These are phyloP conservation scores for Austrofundulus limnaeus DNA, from an alignment of 2,113 vertebrate species.

Conservation along the genomic window DNA sequence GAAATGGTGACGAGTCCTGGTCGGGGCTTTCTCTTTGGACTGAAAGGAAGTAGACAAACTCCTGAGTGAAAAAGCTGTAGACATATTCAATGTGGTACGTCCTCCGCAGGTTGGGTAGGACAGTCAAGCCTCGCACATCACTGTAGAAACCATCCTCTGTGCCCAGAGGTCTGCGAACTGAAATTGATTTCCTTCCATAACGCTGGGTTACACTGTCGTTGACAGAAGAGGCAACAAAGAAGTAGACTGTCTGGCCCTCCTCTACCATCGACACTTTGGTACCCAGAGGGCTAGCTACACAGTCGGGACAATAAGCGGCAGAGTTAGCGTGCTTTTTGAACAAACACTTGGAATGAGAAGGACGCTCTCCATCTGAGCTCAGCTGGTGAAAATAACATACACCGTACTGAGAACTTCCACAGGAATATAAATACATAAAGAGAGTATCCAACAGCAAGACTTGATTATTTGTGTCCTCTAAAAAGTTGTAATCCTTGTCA, in stretches of 20 bases:
- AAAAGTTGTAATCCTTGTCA: slow-evolving; percentile 53
- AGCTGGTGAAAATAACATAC: slow-evolving; percentile 88
- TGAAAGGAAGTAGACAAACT: slow-evolving; percentile 89
- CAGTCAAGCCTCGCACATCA: slow-evolving; percentile 81
- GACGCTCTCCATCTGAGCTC: slow-evolving; percentile 54
- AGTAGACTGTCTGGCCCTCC: slow-evolving; percentile 79
- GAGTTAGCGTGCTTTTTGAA: slow-evolving; percentile 78
- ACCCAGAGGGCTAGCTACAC: slow-evolving; percentile 89
- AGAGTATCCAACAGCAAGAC: slow-evolving; percentile 85
- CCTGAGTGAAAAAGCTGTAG: slow-evolving; percentile 82
- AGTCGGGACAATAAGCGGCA: slow-evolving; percentile 84
- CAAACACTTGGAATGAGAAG: slow-evolving; percentile 81
- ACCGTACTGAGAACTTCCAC: slow-evolving; percentile 84
- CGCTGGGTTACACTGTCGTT: slow-evolving; percentile 78
- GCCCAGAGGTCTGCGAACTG: slow-evolving; percentile 84
- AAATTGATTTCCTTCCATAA: slow-evolving; percentile 87
- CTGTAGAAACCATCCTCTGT: slow-evolving; percentile 84
- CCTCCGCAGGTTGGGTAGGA: slow-evolving; percentile 78
- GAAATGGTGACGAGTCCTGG: slow-evolving; percentile 57
- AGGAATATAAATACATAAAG: slow-evolving; percentile 86
- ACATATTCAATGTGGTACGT: slow-evolving; percentile 87
- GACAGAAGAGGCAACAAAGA: slow-evolving; percentile 88
- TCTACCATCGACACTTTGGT: slow-evolving; percentile 86
- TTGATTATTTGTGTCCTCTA: slow-evolving; percentile 82
- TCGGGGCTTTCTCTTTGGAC: slow-evolving; percentile 83